Conservation (phyloP, 2,797 vertebrate genomes). For the Chaetodon trifasciatus region DNA sequence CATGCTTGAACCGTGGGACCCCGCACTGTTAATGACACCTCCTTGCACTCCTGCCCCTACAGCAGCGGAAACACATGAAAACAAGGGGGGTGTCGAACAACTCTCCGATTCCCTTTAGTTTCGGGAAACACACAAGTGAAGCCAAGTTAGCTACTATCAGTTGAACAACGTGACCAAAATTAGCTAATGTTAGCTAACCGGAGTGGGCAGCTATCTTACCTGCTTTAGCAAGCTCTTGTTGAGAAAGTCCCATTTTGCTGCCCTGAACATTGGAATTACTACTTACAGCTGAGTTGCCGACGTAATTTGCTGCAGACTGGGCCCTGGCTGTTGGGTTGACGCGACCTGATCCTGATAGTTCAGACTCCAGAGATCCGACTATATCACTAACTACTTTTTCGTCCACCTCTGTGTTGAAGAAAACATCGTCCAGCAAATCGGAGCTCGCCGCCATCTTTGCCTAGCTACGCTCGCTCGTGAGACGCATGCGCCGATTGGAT, state of each 20-base stretch:
- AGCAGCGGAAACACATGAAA: slow-evolving; percentile 80
- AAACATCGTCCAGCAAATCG: slow-evolving; percentile 94
- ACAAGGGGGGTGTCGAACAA: slow-evolving; percentile 51
- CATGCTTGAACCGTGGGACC: slow-evolving; percentile 87
- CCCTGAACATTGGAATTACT: slow-evolving; percentile 88
- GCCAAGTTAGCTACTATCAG: slow-evolving; percentile 61
- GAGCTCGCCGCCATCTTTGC: slow-evolving; percentile 96
- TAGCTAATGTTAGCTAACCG: slow-evolving; percentile 69
- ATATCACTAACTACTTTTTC: slow-evolving; percentile 94
- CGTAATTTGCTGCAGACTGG: slow-evolving; percentile 87
- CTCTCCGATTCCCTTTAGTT: slow-evolving; percentile 56
- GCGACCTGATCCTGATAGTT: slow-evolving; percentile 86
- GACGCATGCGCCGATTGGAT: slow-evolving; percentile 81
- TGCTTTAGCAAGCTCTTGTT: slow-evolving; percentile 89
- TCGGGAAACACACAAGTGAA: slow-evolving; percentile 42
- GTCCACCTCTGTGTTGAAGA: slow-evolving; percentile 93
- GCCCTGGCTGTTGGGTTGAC: slow-evolving; percentile 67
- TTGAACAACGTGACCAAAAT: slow-evolving; percentile 68
- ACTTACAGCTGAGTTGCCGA: slow-evolving; percentile 80
- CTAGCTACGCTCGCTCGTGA: slow-evolving; percentile 80
- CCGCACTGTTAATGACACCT: slow-evolving; percentile 87
- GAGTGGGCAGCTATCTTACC: slow-evolving; percentile 83
- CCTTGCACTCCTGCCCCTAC: slow-evolving; percentile 86
- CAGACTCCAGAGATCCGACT: slow-evolving; percentile 90
- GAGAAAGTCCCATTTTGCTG: slow-evolving; percentile 90